phyloP scores from a whole-genome alignment of 2,797 vertebrate species.

The Ibycter americanus region DNA sequence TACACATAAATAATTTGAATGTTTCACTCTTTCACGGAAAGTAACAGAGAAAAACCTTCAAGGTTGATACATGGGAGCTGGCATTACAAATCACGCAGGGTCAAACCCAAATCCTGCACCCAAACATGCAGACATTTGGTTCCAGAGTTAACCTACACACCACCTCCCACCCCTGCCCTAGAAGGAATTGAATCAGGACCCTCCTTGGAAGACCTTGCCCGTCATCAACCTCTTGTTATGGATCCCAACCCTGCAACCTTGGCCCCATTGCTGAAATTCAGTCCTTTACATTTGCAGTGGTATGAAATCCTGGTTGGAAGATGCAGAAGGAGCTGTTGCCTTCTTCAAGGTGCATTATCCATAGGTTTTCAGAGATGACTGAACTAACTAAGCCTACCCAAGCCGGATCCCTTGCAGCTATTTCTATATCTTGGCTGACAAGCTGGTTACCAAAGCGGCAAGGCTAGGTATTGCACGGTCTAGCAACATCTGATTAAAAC shows the following conservation, averaged over 20 bases:
- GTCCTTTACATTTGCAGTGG: background rate
- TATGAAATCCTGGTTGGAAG: background rate
- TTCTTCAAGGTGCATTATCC: background rate
- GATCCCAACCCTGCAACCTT: background rate
- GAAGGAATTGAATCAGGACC: constrained; percentile 4
- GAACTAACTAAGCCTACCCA: background rate
- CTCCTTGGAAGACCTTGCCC: constrained; percentile 11
- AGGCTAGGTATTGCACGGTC: background rate
- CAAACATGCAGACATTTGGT: background rate
- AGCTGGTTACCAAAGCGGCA: constrained; percentile 8
- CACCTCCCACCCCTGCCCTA: background rate
- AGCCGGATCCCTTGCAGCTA: background rate
- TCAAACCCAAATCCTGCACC: background rate
- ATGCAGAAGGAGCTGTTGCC: background rate
- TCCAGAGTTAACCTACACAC: background rate
- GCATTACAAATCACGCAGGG: background rate
- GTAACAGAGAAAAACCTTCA: constrained; percentile 71
- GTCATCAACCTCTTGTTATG: constrained; percentile 17
- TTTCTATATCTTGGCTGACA: constrained; percentile 19
- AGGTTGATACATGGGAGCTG: constrained; percentile 61
- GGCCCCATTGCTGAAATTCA: background rate
- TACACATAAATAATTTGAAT: constrained; percentile 58
- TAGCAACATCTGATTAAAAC: constrained; percentile 1
- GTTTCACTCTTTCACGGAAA: constrained; percentile 70
- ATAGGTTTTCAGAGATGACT: background rate